Conservation (phyloP, 2,797 vertebrate genomes). For the Limnodromus scolopaceus region DNA sequence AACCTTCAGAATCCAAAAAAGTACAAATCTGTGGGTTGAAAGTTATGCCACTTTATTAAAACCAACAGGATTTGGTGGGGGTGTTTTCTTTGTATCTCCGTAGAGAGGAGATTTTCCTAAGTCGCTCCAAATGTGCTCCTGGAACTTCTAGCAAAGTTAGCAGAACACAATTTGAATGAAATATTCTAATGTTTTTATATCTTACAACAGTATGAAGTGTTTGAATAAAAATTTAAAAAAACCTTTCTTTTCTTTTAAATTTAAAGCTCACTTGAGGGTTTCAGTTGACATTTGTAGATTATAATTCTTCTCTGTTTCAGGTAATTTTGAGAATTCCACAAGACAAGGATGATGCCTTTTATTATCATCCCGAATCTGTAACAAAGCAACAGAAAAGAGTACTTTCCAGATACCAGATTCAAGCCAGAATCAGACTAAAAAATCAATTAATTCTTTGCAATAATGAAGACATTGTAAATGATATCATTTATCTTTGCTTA, state of each 20-base stretch:
- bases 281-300: conserved; percentile 99
- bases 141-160: background rate
- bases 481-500: background rate
- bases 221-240: background rate
- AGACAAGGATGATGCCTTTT: conserved; percentile 98
- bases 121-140: background rate
- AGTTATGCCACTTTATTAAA: background rate
- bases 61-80: background rate
- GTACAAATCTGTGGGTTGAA: background rate
- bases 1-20: background rate
- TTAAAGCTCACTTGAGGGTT: conserved; percentile 92
- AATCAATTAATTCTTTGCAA: background rate
- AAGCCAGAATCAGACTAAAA: background rate
- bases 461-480: background rate
- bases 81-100: background rate
- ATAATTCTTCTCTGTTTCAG: conserved; percentile 98
- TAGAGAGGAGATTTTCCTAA: background rate
- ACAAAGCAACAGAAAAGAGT: conserved; percentile 50
- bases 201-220: background rate
- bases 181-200: background rate
- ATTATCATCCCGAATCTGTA: conserved; percentile 95
- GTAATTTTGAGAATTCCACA: conserved; percentile 97
- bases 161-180: background rate
- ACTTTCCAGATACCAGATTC: background rate
- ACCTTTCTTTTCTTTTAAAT: background rate